Evolutionary conservation across 1,140 invertebrate species (phyloP), one percentile per base, ranked within the genome.

Genomic region (Penaeus vannamei): DNA sequence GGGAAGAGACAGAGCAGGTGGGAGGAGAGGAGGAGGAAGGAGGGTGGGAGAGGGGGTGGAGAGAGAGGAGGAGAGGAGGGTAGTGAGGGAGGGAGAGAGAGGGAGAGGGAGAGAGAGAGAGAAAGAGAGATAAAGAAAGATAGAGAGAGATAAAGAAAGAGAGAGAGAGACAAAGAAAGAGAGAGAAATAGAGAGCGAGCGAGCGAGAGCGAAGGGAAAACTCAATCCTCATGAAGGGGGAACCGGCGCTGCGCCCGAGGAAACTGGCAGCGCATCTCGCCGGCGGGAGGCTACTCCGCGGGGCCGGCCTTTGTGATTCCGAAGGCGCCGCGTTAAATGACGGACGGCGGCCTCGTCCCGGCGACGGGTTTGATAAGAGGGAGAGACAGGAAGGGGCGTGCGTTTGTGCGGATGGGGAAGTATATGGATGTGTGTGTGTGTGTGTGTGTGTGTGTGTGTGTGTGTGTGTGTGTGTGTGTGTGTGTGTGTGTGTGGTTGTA

Each of bases 111-210:
- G 69, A 72, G 69, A 72, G 69, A 72, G 69, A 72, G 69, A 72
- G 69, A 72, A n/a, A 72, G 69, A 72, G 69, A 72, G 69, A 72
- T 20, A 72, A n/a, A 72, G 69, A 72, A n/a, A 72, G 69, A n/a
- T 20, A 72, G 69, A 69, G 64, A 8, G 64, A 46, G 69, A 72
- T 20, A 72, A n/a, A 72, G 69, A 72, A n/a, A 72, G 69, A 72
- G 69, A 72, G 69, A 72, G 69, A 72, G 69, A 72, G 69, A 72
- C 20, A 72, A n/a, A 72, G 69, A 72, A n/a, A 72, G 69, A 72
- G 69, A 72, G 69, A 72, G 69, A 72, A n/a, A n/a, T 20, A 72
- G 69, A 69, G 64, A 8, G 64, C 12, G 29, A 69, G 29, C 3
- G 69, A 72, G 69, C 22, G 69, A 76, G 69, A 32, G 69, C 22